A percentile compares a stretch with the other conserved stretches of the same genome.
Conservation (phyloP, 2,888 invertebrate genomes). For the Trachelus iudaicus region DNA sequence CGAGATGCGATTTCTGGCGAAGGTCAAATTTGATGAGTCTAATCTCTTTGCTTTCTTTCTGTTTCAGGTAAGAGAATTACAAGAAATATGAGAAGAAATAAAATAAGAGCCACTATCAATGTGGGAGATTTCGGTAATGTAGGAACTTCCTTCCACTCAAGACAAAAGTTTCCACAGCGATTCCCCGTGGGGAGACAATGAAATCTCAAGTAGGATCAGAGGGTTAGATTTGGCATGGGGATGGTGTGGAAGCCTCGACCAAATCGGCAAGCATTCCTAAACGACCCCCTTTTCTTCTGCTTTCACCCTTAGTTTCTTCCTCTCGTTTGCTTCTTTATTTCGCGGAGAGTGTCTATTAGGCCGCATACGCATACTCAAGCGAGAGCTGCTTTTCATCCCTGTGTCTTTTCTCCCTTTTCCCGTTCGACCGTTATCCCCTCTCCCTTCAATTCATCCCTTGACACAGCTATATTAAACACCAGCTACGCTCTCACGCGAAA, state of each 20-base stretch:
- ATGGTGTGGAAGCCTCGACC: conserved; percentile 26
- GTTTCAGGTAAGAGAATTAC: conserved; percentile 41
- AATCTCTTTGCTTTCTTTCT: conserved; percentile 20
- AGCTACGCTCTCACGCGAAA: not conserved
- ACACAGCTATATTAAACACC: conserved; percentile 21
- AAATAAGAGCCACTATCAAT: not conserved
- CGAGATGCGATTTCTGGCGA: not conserved
- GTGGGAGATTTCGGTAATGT: not conserved
- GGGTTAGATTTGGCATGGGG: conserved; percentile 33
- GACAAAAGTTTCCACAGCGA: conserved; percentile 3
- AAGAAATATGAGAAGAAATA: not conserved
- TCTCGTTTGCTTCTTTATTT: conserved; percentile 31
- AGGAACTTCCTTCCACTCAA: not conserved
- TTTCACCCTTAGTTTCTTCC: conserved; percentile 4
- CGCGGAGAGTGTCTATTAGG: conserved; percentile 32
- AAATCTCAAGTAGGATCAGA: conserved; percentile 41
- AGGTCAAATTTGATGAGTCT: not conserved
- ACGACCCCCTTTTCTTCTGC: conserved; percentile 26
- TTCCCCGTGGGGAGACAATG: conserved; percentile 37
- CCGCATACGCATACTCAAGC: conserved; percentile 27
- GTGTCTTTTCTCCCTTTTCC: conserved; percentile 20
- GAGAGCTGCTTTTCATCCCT: conserved; percentile 33
- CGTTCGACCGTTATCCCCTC: conserved; percentile 28
- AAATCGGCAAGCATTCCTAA: conserved; percentile 22
- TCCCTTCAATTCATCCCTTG: conserved; percentile 40